A percentile compares a stretch with the other conserved stretches of the same genome.
These are phyloP conservation scores for Odontocolon sp. DNA, from an alignment of 2,888 invertebrate genomes.

Conservation along the genomic window DNA sequence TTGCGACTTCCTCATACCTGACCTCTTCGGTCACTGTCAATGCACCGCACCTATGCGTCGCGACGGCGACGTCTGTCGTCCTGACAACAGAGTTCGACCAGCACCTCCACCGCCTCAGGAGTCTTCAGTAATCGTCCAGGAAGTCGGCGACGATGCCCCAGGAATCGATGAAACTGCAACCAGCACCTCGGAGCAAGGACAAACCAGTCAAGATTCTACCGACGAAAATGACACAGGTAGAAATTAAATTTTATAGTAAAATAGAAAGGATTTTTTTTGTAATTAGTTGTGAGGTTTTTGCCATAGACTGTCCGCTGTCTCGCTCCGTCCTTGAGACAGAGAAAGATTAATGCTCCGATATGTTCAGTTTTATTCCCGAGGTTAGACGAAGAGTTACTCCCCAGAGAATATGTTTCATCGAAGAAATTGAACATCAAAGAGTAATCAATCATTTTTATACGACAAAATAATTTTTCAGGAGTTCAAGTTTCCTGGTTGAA, in stretches of 20 bases:
- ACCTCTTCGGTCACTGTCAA: slow-evolving; percentile 93
- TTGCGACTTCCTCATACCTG: slow-evolving; percentile 94
- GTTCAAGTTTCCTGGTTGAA: slow-evolving; percentile 77
- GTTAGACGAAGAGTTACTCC: slow-evolving; percentile 25
- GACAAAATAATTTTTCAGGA: slow-evolving; percentile 64
- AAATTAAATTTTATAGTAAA: not conserved
- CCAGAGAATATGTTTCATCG: slow-evolving; percentile 15
- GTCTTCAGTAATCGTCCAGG: slow-evolving; percentile 6
- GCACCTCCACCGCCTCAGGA: slow-evolving; percentile 45
- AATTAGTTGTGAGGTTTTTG: not conserved
- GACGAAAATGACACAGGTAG: slow-evolving; percentile 43
- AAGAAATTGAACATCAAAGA: slow-evolving; percentile 9
- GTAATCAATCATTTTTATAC: slow-evolving; percentile 10
- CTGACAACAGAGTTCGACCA: slow-evolving; percentile 80
- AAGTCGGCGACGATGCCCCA: slow-evolving; percentile 32
- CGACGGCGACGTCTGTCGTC: slow-evolving; percentile 80
- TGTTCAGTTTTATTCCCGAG: not conserved
- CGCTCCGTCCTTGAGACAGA: not conserved
- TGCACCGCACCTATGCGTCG: slow-evolving; percentile 83
- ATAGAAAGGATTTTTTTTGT: not conserved
- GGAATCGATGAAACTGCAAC: slow-evolving; percentile 6
- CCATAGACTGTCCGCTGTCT: slow-evolving; percentile 7
- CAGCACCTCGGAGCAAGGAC: slow-evolving; percentile 10
- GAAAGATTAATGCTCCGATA: slow-evolving; percentile 23
- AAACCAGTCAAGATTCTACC: not conserved